These are phyloP conservation scores for Callyntrura guangdongensis DNA, from an alignment of 2,888 invertebrate species.

Conservation along the genomic window DNA sequence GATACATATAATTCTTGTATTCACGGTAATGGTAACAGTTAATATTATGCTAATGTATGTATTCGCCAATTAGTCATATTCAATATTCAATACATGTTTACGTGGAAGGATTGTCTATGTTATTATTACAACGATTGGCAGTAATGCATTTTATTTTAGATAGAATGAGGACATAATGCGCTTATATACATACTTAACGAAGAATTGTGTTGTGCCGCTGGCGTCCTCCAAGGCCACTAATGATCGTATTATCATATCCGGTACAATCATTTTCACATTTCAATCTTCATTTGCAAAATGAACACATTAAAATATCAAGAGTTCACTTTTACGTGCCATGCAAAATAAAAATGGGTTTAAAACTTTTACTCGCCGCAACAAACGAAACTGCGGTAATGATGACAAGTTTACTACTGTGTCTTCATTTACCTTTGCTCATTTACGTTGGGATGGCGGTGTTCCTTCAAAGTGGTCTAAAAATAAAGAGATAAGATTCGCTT, in stretches of 20 bases:
- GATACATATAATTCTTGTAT: too few species aligned
- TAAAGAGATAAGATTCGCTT: background rate
- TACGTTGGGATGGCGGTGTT: background rate
- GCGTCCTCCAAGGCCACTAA: background rate
- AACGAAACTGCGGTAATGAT: background rate
- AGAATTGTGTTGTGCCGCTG: conserved; percentile 3
- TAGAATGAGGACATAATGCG: background rate
- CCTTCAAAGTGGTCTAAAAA: background rate
- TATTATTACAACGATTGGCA: conserved; percentile 17
- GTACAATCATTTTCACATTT: conserved; percentile 27
- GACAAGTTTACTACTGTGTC: background rate
- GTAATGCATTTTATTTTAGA: background rate
- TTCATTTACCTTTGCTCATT: background rate
- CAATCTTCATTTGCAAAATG: background rate
- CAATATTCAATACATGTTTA: conserved; percentile 1
- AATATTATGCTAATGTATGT: background rate
- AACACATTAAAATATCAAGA: background rate
- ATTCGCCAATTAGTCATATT: background rate
- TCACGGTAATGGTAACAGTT: background rate
- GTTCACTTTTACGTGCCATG: background rate
- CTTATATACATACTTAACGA: background rate
- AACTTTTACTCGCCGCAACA: too few species aligned
- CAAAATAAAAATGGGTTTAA: background rate
- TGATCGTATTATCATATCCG: conserved; percentile 28
- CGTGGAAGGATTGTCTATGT: background rate